These are phyloP conservation scores for Mastacembelus armatus DNA, from an alignment of 2,797 vertebrate genomes.

Conservation along the genomic window DNA sequence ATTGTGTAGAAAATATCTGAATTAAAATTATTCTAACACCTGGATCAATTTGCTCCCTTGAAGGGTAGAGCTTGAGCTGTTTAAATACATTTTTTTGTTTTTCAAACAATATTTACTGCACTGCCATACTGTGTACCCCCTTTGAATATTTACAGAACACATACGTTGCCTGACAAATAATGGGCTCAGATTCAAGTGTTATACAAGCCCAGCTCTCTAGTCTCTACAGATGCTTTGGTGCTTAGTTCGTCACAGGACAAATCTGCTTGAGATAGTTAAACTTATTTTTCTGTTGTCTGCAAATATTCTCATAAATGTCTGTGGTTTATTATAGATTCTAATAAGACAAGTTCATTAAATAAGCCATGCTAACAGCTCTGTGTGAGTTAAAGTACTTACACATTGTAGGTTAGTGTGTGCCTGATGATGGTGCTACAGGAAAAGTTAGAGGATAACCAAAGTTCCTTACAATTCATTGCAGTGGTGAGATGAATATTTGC, in stretches of 20 bases:
- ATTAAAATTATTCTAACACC: not conserved
- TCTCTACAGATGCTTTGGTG: not conserved
- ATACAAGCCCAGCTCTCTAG: not conserved
- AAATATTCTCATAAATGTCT: not conserved
- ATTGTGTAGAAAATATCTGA: not conserved
- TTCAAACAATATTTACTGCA: too few species aligned
- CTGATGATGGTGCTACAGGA: too few species aligned
- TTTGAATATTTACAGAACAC: not conserved
- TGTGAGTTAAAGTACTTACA: not conserved
- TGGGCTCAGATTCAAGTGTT: not conserved
- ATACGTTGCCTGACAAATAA: not conserved
- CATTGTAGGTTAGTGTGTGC: not conserved
- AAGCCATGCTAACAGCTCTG: not conserved
- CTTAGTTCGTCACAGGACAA: constrained; percentile 1
- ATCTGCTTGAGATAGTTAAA: not conserved
- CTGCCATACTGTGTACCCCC: too few species aligned
- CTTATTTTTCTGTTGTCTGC: not conserved
- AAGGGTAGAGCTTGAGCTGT: too few species aligned
- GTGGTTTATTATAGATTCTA: not conserved
- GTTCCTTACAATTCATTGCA: not conserved
- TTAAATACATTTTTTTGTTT: too few species aligned
- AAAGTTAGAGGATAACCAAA: not conserved
- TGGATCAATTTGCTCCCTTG: too few species aligned
- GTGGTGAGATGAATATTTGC: not conserved
- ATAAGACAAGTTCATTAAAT: not conserved